phyloP scores from a whole-genome alignment of 2,888 invertebrate genomes.

The Chaitophorus viminalis region DNA sequence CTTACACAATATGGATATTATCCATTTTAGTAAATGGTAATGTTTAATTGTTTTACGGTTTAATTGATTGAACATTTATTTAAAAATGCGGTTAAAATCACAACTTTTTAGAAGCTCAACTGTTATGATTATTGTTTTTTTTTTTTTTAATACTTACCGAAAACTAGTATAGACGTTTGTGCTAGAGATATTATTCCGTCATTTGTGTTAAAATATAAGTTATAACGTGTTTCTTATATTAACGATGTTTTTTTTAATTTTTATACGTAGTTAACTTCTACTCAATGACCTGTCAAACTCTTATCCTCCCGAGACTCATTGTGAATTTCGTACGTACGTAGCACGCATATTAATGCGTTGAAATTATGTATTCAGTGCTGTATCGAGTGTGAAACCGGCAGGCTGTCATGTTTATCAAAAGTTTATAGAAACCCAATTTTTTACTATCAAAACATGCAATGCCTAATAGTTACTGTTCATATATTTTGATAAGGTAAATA shows the following conservation, averaged over 20 bases:
- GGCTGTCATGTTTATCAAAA: too few relatives aligned
- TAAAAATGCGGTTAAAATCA: background rate
- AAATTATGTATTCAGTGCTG: background rate
- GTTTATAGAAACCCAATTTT: too few relatives aligned
- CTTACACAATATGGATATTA: too few relatives aligned
- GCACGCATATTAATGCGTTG: background rate
- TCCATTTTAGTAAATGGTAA: background rate
- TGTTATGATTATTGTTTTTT: background rate
- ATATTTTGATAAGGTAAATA: too few relatives aligned
- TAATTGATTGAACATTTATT: background rate
- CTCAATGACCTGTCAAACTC: background rate
- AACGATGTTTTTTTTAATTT: background rate
- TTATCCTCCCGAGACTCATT: background rate
- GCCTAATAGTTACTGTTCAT: too few relatives aligned
- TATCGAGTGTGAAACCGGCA: too few relatives aligned
- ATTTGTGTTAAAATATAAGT: background rate
- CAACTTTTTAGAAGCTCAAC: background rate
- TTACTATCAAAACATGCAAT: too few relatives aligned
- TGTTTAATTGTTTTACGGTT: background rate
- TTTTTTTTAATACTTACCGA: background rate
- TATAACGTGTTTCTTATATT: background rate
- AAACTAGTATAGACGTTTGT: background rate
- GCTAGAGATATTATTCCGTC: background rate
- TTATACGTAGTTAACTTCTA: background rate
- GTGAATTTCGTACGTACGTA: background rate